Percentiles rank a stretch among this genome's conserved stretches.
phyloP scores from a whole-genome alignment of 2,888 invertebrate species.

The Amiota minor region DNA sequence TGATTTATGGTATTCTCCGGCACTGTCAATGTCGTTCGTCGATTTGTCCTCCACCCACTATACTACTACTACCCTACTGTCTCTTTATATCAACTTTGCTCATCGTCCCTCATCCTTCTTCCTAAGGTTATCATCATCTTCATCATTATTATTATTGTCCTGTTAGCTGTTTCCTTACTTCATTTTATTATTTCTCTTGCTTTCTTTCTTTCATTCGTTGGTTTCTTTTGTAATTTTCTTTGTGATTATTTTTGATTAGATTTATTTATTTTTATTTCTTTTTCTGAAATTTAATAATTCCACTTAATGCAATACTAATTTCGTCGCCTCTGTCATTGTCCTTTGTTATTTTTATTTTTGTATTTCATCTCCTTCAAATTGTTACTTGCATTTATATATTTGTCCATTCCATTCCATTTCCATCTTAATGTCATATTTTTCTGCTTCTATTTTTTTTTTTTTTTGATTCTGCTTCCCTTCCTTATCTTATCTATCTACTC shows the following conservation, averaged over 20 bases:
- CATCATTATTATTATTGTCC: neutral
- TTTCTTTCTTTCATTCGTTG: too few relatives aligned
- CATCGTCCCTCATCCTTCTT: too few relatives aligned
- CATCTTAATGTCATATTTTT: constrained; percentile 35
- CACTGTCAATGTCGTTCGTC: constrained; percentile 1
- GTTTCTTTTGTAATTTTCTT: constrained; percentile 27
- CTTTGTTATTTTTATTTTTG: constrained; percentile 15
- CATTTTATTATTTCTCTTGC: neutral
- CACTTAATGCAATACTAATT: constrained; percentile 66
- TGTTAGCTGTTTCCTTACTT: neutral
- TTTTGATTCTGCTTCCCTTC: neutral
- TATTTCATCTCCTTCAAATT: neutral
- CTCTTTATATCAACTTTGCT: too few relatives aligned
- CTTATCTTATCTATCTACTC: neutral
- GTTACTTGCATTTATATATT: too few relatives aligned
- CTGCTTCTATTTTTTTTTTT: neutral
- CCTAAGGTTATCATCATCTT: too few relatives aligned
- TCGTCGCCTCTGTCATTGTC: constrained; percentile 58
- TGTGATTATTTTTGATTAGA: constrained; percentile 67
- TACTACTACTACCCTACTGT: too few relatives aligned
- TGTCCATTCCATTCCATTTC: neutral
- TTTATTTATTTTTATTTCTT: constrained; percentile 65
- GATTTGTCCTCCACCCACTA: too few relatives aligned
- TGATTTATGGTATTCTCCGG: constrained; percentile 29
- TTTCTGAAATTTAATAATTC: constrained; percentile 66